Base-by-base conservation (phyloP, 2,797 vertebrate genomes). In the Acanthis flammea region DNA sequence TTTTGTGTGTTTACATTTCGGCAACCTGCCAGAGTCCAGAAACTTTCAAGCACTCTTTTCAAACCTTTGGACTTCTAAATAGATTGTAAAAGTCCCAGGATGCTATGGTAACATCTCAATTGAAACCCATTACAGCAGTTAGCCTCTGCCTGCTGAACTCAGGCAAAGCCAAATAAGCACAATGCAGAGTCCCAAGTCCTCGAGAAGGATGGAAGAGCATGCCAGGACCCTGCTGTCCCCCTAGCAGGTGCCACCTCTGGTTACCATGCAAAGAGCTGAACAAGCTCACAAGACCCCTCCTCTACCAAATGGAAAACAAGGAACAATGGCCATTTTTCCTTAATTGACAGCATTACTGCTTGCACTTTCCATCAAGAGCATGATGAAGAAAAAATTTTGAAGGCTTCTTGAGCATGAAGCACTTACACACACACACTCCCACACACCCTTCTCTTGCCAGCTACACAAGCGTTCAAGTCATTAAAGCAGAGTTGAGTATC, bases 11-110 rank as follows among this genome's bases (percentile, higher is more conserved):
- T 97, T 96, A 96, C 88, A 79, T 79, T 94, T 74, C 39, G 93
- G 94, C 91, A 88, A 62, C 37, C 37, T 93, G 94, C 91, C 96
- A 97, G 91, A 95, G 88, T 94, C 96, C 85, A 96, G 95, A 97
- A 97, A 96, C 88, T 97, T 97, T 95, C 94, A 95, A 97, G 95
- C 73, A 94, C 89, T 95, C 95, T 94, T 97, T 95, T 95, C 85
- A 97, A 97, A 96, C 60, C 90, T 96, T 96, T 87, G 92, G 97
- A 96, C 93, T 96, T 95, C 77, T 91, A 92, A 95, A 96, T 95
- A 96, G 71, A 93, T 54, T 96, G 93, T 82, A 95, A 54, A 97
- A 92, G 88, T 88, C 88, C 75, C 92, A 72, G 95, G 82, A 96
- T 94, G 92, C 93, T 96, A 95, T 89, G 91, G 94, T 94, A 97